Conservation (phyloP, 2,888 invertebrate species). For the Tanaodytes sp. region DNA sequence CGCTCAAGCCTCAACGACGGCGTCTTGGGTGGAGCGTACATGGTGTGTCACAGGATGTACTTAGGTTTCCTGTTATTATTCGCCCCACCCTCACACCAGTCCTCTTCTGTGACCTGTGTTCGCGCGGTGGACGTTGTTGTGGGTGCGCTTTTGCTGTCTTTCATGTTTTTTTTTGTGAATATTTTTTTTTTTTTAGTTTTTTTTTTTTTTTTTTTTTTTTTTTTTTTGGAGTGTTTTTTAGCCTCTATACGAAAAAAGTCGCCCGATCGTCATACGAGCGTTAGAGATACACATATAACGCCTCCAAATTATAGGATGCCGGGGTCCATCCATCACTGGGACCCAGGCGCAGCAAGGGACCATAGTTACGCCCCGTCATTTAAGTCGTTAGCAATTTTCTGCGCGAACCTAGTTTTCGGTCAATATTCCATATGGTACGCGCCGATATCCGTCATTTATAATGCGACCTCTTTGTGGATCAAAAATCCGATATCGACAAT, state of each 20-base stretch:
- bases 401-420: slow-evolving; percentile 70
- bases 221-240: too few species aligned
- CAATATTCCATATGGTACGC: slow-evolving; percentile 71
- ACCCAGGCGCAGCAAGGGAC: slow-evolving; percentile 60
- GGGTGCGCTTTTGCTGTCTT: too few species aligned
- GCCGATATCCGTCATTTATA: slow-evolving; percentile 66
- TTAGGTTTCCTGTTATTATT: too few species aligned
- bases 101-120: too few species aligned
- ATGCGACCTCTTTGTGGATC: slow-evolving; percentile 57
- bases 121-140: too few species aligned
- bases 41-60: too few species aligned
- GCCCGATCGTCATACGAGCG: slow-evolving; percentile 58
- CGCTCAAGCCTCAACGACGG: too few species aligned
- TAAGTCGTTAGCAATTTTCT: slow-evolving; percentile 74
- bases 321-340: slow-evolving; percentile 70
- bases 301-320: slow-evolving; percentile 71
- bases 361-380: slow-evolving; percentile 70
- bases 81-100: too few species aligned
- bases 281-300: slow-evolving; percentile 70
- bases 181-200: too few species aligned
- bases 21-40: too few species aligned
- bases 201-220: too few species aligned
- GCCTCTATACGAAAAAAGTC: slow-evolving; percentile 35
- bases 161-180: too few species aligned
- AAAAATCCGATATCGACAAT: slow-evolving; percentile 59